Conservation (phyloP, 35 echinoderm and acorn worm genomes). For the Lytechinus pictus region DNA sequence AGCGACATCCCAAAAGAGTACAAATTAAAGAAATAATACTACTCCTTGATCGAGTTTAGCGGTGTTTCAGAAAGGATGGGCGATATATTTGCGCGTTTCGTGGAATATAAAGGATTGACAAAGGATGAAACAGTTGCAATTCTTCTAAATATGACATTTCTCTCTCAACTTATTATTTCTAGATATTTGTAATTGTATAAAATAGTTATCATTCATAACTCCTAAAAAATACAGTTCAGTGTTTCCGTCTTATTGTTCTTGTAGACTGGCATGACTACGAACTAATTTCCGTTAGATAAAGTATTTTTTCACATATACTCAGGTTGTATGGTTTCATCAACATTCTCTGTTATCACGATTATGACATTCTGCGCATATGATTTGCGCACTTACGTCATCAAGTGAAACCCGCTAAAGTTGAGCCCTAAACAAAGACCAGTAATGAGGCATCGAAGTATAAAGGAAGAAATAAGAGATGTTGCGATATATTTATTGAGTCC, state of each 20-base stretch:
- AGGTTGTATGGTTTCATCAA: background rate
- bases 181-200: too few species aligned
- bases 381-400: background rate
- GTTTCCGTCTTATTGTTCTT: background rate
- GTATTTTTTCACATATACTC: background rate
- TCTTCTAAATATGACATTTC: too few species aligned
- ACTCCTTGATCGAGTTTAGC: background rate
- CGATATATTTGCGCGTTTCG: background rate
- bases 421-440: background rate
- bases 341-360: background rate
- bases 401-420: background rate
- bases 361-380: background rate
- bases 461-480: too few species aligned
- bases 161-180: too few species aligned
- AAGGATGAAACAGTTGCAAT: background rate
- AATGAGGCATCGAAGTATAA: too few species aligned
- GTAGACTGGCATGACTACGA: background rate
- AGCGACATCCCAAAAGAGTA: constrained; percentile 13
- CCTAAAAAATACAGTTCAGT: background rate
- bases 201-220: too few species aligned
- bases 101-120: background rate
- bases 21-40: background rate
- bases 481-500: too few species aligned
- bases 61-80: too few species aligned
- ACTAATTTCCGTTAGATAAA: background rate